Conservation (phyloP, 2,113 vertebrate genomes). For the Pomatorhinus ruficollis region DNA sequence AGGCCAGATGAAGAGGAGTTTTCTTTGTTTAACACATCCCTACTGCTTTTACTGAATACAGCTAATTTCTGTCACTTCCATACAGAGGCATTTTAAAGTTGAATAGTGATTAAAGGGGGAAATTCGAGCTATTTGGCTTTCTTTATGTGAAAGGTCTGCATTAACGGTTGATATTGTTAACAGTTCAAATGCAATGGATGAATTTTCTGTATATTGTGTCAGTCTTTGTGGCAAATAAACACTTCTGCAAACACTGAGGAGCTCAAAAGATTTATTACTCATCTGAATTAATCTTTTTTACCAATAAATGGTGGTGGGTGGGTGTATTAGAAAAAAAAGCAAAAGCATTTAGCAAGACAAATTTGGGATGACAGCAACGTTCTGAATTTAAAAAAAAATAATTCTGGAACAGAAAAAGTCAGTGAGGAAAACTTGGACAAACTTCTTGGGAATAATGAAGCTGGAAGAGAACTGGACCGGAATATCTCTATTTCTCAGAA, state of each 20-base stretch:
- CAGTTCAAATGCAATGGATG: not conserved
- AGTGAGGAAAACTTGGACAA: not conserved
- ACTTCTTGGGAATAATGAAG: not conserved
- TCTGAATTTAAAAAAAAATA: not conserved
- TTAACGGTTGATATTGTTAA: constrained; percentile 7
- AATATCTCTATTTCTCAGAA: not conserved
- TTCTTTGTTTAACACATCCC: not conserved
- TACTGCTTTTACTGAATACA: constrained; percentile 10
- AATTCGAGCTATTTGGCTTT: not conserved
- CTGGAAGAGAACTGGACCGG: not conserved
- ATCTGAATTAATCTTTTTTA: not conserved
- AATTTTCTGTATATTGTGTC: not conserved
- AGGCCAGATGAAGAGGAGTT: not conserved
- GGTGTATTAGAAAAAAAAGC: constrained; percentile 9
- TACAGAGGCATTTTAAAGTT: not conserved
- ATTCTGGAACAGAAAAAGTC: not conserved
- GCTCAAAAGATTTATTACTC: constrained; percentile 1
- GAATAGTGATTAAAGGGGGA: not conserved
- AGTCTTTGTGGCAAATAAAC: constrained; percentile 4
- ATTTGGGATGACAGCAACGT: not conserved
- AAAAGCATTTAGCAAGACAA: not conserved
- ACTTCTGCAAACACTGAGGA: not conserved
- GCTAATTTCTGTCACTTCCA: constrained; percentile 35
- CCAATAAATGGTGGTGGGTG: not conserved
- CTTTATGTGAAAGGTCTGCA: not conserved